These are phyloP conservation scores for Watsonalla binaria DNA, from an alignment of 2,888 invertebrate species.

Conservation along the genomic window DNA sequence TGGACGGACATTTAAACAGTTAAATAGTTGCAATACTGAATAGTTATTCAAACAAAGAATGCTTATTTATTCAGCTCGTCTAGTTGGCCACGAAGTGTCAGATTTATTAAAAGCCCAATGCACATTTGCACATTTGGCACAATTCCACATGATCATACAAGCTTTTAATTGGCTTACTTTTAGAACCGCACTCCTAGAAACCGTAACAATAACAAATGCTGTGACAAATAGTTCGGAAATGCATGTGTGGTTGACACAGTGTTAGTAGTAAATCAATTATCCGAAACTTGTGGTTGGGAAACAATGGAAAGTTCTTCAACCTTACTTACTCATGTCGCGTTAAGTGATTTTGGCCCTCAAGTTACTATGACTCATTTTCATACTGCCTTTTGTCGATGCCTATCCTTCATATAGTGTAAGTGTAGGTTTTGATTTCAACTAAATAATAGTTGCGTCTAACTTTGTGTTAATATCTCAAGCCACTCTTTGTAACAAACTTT, in stretches of 20 bases:
- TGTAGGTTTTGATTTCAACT: no score
- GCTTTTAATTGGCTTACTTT: neutral
- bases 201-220: neutral
- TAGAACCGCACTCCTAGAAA: neutral
- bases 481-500: no score
- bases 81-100: neutral
- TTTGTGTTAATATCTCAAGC: no score
- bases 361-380: neutral
- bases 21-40: neutral
- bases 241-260: neutral
- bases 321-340: constrained; percentile 6
- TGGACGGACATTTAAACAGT: neutral
- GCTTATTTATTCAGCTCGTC: neutral
- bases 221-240: neutral
- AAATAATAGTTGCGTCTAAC: no score
- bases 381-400: no score
- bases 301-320: constrained; percentile 13
- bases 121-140: neutral
- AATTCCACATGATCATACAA: neutral
- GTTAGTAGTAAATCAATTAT: neutral
- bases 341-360: neutral
- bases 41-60: neutral
- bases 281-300: constrained; percentile 2
- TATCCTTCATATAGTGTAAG: no score
- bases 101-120: neutral